Evolutionary conservation across 1,140 invertebrate genomes (phyloP), one percentile per base, ranked within the genome.

Genomic region (Magallana gigas): DNA sequence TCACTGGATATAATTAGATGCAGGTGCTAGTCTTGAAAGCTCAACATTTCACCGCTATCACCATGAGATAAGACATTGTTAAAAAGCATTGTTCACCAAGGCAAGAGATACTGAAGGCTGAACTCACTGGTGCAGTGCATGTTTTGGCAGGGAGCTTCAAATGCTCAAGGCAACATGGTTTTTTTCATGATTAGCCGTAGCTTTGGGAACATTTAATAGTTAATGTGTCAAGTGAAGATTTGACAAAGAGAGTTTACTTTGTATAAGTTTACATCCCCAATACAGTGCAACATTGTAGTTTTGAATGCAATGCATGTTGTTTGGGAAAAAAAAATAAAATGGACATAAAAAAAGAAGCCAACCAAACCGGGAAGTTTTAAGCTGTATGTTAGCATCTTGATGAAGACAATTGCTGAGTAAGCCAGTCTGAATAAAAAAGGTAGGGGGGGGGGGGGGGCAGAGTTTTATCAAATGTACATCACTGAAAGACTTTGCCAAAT

Each of bases 11-110:
- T 71, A 71, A 71, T 71, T 23, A 36, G 18, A 36, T 71, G 68
- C 68, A 71, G 68, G 68, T 71, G 68, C 68, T 71, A 48, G 68
- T 71, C 68, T 71, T 71, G 68, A 71, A 48, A 71, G 68, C 68
- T 23, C 36, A 71, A 71, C 23, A 71, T 62, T 62, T 62, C 60
- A 62, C 14, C 29, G 68, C 18, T 71, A 23, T 71, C 68, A 71
- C 68, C 23, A 29, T 71, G 18, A 71, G 68, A 71, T 71, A 71
- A 71, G 68, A 71, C 68, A 29, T 71, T 23, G 68, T 71, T 71
- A 71, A 71, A 71, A 71, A 23, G 68, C 68, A 71, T 71, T 71
- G 68, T 71, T 71, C 68, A 71, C 68, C 23, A 23, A 29, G 68
- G 36, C 36, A 18, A 71, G 18, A 71, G 68, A 71, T 71, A 23